A percentile compares a stretch with the other conserved stretches of the same genome.
phyloP scores from a whole-genome alignment of 2,888 invertebrate species.

The Sericinus montela region DNA sequence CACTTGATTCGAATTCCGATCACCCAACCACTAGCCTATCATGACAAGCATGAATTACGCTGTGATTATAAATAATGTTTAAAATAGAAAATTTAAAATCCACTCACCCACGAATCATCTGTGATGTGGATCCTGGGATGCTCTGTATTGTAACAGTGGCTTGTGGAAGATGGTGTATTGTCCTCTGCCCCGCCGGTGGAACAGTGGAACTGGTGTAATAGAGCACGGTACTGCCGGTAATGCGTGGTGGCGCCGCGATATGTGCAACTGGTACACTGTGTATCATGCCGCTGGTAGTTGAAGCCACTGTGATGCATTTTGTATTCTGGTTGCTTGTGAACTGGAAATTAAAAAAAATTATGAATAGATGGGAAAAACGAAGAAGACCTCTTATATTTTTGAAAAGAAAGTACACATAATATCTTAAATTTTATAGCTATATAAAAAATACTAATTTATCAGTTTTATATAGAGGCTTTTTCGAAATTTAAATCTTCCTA shows the following conservation, averaged over 20 bases:
- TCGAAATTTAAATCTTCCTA: too few species aligned
- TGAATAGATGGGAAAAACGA: too few species aligned
- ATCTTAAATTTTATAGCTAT: too few species aligned
- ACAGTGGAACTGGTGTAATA: slow-evolving; percentile 32
- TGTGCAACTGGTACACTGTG: slow-evolving; percentile 71
- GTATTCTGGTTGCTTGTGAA: slow-evolving; percentile 52
- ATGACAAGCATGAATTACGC: too few species aligned
- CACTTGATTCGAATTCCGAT: too few species aligned
- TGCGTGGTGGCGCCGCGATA: slow-evolving; percentile 53
- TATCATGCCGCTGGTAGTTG: slow-evolving; percentile 67
- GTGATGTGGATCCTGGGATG: slow-evolving; percentile 58
- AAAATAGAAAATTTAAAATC: slow-evolving; percentile 6
- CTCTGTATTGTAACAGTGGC: slow-evolving; percentile 67
- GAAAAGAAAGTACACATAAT: too few species aligned
- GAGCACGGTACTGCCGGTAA: slow-evolving; percentile 57
- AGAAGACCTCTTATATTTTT: too few species aligned
- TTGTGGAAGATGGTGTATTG: slow-evolving; percentile 57
- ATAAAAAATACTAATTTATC: too few species aligned
- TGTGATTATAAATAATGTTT: not conserved
- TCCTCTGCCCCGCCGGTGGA: slow-evolving; percentile 36
- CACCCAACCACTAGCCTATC: too few species aligned
- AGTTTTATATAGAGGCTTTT: too few species aligned
- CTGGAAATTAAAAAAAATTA: slow-evolving; percentile 32
- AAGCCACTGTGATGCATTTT: slow-evolving; percentile 71
- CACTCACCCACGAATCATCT: slow-evolving; percentile 62